phyloP scores from a whole-genome alignment of 2,797 vertebrate species.

The Macroramphosus scolopax region DNA sequence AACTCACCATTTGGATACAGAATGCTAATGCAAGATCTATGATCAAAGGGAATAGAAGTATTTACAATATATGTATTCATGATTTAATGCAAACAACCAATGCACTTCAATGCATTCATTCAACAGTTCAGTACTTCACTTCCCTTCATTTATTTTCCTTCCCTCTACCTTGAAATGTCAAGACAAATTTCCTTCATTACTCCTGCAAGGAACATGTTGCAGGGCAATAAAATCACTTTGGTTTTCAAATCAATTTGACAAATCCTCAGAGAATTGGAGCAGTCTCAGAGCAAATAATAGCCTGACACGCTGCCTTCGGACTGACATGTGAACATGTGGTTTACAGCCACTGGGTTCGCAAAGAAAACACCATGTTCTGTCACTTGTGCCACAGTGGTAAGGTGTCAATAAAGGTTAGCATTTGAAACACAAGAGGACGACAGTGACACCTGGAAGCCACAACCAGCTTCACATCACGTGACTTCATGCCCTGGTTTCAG shows the following conservation, averaged over 20 bases:
- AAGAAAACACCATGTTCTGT: conserved; percentile 46
- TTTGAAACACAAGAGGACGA: conserved; percentile 31
- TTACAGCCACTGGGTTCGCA: conserved; percentile 33
- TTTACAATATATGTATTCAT: too few species aligned
- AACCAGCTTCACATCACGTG: conserved; percentile 30
- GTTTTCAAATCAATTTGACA: conserved; percentile 79
- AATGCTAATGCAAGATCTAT: too few species aligned
- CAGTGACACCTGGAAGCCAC: conserved; percentile 36
- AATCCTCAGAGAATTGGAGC: conserved; percentile 60
- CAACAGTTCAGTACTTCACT: conserved; percentile 23
- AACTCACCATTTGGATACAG: too few species aligned
- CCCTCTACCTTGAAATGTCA: conserved; percentile 47
- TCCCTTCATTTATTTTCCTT: conserved; percentile 22
- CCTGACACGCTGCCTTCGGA: conserved; percentile 59
- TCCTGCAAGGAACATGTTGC: conserved; percentile 25
- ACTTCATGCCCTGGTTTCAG: conserved; percentile 21
- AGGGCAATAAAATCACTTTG: conserved; percentile 55
- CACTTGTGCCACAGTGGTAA: conserved; percentile 16
- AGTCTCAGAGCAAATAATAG: conserved; percentile 66
- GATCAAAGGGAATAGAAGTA: too few species aligned
- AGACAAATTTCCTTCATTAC: conserved; percentile 56
- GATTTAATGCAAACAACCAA: too few species aligned
- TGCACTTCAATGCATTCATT: conserved; percentile 14
- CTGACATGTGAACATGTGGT: conserved; percentile 42
- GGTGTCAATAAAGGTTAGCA: conserved; percentile 56